Conservation (phyloP, 1,140 invertebrate genomes). For the Ridgeia piscesae region DNA sequence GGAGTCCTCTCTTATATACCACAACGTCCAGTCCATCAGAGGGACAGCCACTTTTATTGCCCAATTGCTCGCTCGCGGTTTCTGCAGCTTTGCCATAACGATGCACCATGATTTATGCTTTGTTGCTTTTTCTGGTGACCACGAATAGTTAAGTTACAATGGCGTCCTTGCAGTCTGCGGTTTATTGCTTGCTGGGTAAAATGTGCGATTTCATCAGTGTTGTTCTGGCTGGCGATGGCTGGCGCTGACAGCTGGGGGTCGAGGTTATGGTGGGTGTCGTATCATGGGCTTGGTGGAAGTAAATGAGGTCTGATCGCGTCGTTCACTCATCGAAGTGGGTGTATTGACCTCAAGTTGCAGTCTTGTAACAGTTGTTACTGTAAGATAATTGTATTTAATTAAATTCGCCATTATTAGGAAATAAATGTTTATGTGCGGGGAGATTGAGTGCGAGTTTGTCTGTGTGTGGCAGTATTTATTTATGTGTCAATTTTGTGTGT, state of each 20-base stretch:
- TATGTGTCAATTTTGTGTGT: background rate
- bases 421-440: no score
- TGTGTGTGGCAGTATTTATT: no score
- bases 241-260: background rate
- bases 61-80: background rate
- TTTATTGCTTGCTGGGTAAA: background rate
- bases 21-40: background rate
- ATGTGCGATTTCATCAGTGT: background rate
- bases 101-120: background rate
- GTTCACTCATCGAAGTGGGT: no score
- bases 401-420: no score
- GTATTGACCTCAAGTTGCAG: no score
- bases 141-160: background rate
- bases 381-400: no score
- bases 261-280: background rate
- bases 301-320: no score
- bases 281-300: background rate
- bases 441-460: no score
- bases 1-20: background rate
- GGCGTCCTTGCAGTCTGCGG: background rate
- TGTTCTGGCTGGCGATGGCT: background rate
- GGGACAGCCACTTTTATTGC: background rate
- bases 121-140: background rate
- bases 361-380: no score
- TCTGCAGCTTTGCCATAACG: background rate